phyloP scores from a whole-genome alignment of 1,140 invertebrate species.

The Diprion similis region DNA sequence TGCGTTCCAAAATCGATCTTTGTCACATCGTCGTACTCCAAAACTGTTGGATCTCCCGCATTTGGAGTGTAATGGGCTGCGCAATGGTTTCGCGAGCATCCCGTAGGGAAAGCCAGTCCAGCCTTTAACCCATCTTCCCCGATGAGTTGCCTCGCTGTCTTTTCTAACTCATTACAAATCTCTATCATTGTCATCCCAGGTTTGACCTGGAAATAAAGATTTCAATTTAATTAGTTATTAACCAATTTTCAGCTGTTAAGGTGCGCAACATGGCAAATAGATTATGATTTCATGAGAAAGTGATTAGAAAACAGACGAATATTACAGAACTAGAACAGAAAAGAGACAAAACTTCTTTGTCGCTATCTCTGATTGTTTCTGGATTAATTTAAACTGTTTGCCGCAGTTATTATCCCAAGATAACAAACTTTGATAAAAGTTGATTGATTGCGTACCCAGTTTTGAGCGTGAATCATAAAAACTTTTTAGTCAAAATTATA shows the following conservation, averaged over 20 bases:
- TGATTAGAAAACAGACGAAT: background rate
- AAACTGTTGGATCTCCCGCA: conserved; percentile 94
- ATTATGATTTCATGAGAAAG: conserved; percentile 7
- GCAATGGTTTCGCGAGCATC: conserved; percentile 97
- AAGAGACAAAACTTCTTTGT: too few species aligned
- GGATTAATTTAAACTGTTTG: too few species aligned
- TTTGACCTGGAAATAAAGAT: conserved; percentile 72
- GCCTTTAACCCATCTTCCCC: conserved; percentile 95
- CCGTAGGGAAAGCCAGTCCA: conserved; percentile 98
- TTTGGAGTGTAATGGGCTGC: conserved; percentile 99
- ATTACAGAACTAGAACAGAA: too few species aligned
- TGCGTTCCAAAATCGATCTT: conserved; percentile 99
- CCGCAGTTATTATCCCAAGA: too few species aligned
- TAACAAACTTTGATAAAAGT: too few species aligned
- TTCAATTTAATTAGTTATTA: background rate
- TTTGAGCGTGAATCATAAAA: background rate
- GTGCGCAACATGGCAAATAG: background rate
- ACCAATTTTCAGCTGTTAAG: too few species aligned
- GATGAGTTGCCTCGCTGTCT: conserved; percentile 89
- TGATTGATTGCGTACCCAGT: too few species aligned
- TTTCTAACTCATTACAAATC: conserved; percentile 97
- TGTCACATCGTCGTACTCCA: conserved; percentile 96
- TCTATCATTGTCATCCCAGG: conserved; percentile 99
- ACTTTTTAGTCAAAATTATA: conserved; percentile 4
- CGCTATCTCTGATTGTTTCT: too few species aligned